Evolutionary conservation across 2,797 vertebrate genomes (phyloP).

Genomic region (Fratercula arctica): DNA sequence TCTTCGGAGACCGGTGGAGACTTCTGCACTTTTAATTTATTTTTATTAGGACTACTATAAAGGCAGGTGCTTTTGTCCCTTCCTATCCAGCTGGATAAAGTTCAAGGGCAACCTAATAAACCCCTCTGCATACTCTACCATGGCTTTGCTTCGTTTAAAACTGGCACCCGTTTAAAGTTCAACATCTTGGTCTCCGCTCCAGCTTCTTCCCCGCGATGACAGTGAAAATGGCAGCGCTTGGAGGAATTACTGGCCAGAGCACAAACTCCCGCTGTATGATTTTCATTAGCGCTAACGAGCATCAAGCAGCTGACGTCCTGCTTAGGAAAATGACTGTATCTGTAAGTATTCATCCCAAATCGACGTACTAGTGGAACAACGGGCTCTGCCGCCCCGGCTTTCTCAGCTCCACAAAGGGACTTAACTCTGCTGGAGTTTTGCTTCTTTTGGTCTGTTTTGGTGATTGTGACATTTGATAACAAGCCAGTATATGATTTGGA

Average conservation of each 20-base stretch:
- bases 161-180: background rate
- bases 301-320: background rate
- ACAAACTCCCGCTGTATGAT: background rate
- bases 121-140: background rate
- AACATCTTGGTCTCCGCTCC: background rate
- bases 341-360: slow-evolving; percentile 9
- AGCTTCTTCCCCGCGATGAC: background rate
- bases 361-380: accelerated
- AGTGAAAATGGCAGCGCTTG: background rate
- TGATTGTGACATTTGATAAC: background rate
- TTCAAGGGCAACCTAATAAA: background rate
- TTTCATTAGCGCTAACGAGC: slow-evolving; percentile 42
- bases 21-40: background rate
- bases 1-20: background rate
- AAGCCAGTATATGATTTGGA: background rate
- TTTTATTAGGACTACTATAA: background rate
- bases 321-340: slow-evolving; percentile 26
- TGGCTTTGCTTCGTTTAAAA: background rate
- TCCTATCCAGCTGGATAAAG: background rate
- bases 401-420: background rate
- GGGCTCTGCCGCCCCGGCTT: background rate
- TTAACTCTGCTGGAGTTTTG: background rate
- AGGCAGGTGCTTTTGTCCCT: background rate
- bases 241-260: slow-evolving; percentile 24
- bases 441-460: background rate